phyloP scores from a whole-genome alignment of 2,888 invertebrate genomes.

The Anthoptus insignis region DNA sequence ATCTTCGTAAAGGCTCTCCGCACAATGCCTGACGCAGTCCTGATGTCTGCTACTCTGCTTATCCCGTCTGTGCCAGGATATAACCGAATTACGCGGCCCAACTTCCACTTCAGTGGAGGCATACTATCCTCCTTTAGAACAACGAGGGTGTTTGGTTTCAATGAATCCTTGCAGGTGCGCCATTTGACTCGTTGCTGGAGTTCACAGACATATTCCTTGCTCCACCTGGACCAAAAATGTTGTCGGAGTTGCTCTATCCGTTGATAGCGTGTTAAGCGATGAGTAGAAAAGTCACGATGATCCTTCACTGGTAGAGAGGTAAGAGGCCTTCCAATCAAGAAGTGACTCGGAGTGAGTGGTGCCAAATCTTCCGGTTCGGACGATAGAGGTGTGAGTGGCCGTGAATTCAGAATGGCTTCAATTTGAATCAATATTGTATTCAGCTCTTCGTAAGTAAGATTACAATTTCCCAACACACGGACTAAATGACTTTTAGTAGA shows the following conservation, averaged over 20 bases:
- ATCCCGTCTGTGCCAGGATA: conserved; percentile 22
- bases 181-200: too few species aligned
- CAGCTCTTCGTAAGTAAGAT: conserved; percentile 24
- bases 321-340: conserved; percentile 29
- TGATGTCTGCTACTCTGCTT: conserved; percentile 19
- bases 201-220: conserved; percentile 43
- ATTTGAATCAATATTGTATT: background rate
- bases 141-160: too few species aligned
- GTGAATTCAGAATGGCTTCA: background rate
- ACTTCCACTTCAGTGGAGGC: conserved; percentile 32
- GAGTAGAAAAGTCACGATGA: background rate
- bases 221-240: conserved; percentile 46
- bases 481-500: conserved; percentile 25
- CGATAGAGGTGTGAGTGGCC: conserved; percentile 2
- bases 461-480: conserved; percentile 24
- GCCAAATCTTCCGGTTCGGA: background rate
- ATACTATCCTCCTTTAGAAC: too few species aligned
- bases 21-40: conserved; percentile 16
- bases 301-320: conserved; percentile 20
- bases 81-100: conserved; percentile 16
- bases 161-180: too few species aligned
- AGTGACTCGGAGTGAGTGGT: conserved; percentile 22
- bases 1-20: conserved; percentile 25
- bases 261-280: conserved; percentile 28
- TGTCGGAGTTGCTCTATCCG: conserved; percentile 34